Base-by-base conservation (phyloP, 2,888 invertebrate species). In the Homarus gammarus region DNA sequence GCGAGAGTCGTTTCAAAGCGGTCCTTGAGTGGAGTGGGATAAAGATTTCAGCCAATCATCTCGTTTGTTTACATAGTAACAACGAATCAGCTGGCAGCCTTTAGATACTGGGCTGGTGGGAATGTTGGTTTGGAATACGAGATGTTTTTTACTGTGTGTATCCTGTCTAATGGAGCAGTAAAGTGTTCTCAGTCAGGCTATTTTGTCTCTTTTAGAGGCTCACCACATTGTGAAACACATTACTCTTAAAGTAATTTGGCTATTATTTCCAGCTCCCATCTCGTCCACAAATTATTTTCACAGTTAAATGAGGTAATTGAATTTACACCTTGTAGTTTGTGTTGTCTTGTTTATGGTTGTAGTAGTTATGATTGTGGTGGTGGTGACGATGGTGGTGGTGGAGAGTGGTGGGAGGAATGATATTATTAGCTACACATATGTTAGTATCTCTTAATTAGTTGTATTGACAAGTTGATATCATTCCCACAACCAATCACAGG, bases 211-310 rank as follows among this genome's bases (percentile, higher is more conserved):
- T 49, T 49, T 12, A 49, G 12, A 6, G 12, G 44, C 12, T 49
- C 12, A 12, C 44, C 44, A 10, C 44, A 12, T 49, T 49, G 18
- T 18, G 5, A 2, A 5, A 18, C 22, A 18, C 40, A 5, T n/a
- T 64, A 38, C 36, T 22, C n/a, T 64, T n/a, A 12, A 22, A 1
- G n/a, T 77, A 22, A 6, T 44, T 49, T 44, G 27, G 2, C 1
- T 33, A 31, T 56, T 78, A 31, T 75, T n/a, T 38, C 18, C 36
- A 10, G 22, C 33, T 22, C 22, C 18, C 31, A 18, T 44, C 31
- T 49, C n/a, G 49, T 44, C 49, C 22, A 44, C 31, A 78, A 44
- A 18, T 51, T 49, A n/a, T 51, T 78, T 49, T 78, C 44, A 44
- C 49, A 44, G 49, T 44, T 22, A 72, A 18, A 22, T 72, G 31